A percentile compares a stretch with the other conserved stretches of the same genome.
phyloP scores from a whole-genome alignment of 2,888 invertebrate species.

The Diaphora mendica region DNA sequence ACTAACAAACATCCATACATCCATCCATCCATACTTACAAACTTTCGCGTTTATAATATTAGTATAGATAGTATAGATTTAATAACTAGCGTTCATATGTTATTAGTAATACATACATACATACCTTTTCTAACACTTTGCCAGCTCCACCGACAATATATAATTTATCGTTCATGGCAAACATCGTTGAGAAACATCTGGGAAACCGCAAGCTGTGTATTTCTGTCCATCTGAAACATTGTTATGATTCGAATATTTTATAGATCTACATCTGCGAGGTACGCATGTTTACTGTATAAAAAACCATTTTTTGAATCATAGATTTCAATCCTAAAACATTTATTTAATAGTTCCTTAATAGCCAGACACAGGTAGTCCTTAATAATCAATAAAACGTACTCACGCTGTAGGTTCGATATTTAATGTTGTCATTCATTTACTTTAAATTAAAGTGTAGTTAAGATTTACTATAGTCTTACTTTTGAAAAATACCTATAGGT shows the following conservation, averaged over 20 bases:
- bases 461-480: too few species aligned
- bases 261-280: not conserved
- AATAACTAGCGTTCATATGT: not conserved
- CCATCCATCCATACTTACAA: too few species aligned
- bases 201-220: constrained; percentile 85
- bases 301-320: not conserved
- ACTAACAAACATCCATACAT: too few species aligned
- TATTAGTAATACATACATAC: too few species aligned
- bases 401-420: not conserved
- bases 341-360: not conserved
- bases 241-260: not conserved
- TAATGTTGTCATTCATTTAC: too few species aligned
- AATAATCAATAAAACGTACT: not conserved
- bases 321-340: not conserved
- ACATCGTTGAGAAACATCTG: constrained; percentile 83
- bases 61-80: too few species aligned
- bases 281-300: not conserved
- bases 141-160: constrained; percentile 90
- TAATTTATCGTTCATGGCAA: constrained; percentile 86
- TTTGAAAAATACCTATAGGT: too few species aligned
- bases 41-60: too few species aligned
- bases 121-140: constrained; percentile 79
- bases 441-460: too few species aligned
- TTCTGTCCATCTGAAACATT: constrained; percentile 83
- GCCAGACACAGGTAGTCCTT: not conserved